Percentiles rank a stretch among this genome's conserved stretches.
phyloP scores from a whole-genome alignment of 2,113 vertebrate species.

The Aplodontia rufa region DNA sequence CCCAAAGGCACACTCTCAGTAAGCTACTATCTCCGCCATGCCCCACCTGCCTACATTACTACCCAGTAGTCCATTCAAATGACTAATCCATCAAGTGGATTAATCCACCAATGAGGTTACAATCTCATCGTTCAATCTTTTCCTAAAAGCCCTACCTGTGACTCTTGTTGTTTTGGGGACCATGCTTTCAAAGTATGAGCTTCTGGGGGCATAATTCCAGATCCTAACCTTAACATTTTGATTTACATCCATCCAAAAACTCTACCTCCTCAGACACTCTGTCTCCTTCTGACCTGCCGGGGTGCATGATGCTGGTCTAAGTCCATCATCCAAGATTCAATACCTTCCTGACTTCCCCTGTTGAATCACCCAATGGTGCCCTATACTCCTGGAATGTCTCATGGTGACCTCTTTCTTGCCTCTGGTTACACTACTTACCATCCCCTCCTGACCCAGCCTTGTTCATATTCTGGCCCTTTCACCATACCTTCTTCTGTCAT shows the following conservation, averaged over 20 bases:
- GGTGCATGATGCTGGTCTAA: not conserved
- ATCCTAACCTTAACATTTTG: not conserved
- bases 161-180: too few relatives aligned
- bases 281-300: not conserved
- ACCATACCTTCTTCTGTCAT: not conserved
- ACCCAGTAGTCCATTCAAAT: too few relatives aligned
- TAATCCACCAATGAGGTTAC: too few relatives aligned
- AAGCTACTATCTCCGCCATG: too few relatives aligned
- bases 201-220: too few relatives aligned
- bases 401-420: not conserved
- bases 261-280: not conserved
- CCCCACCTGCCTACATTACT: too few relatives aligned
- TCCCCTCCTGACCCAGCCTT: not conserved
- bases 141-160: too few relatives aligned
- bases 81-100: too few relatives aligned
- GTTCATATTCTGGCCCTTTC: not conserved
- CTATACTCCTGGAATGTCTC: not conserved
- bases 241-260: not conserved
- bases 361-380: not conserved
- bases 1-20: too few relatives aligned
- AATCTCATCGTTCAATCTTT: too few relatives aligned
- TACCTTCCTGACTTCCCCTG: not conserved
- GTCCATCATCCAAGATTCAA: not conserved
- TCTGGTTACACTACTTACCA: not conserved
- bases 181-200: too few relatives aligned